Base-by-base conservation (phyloP, 2,797 vertebrate genomes). In the Hyperoplus lanceolatus region DNA sequence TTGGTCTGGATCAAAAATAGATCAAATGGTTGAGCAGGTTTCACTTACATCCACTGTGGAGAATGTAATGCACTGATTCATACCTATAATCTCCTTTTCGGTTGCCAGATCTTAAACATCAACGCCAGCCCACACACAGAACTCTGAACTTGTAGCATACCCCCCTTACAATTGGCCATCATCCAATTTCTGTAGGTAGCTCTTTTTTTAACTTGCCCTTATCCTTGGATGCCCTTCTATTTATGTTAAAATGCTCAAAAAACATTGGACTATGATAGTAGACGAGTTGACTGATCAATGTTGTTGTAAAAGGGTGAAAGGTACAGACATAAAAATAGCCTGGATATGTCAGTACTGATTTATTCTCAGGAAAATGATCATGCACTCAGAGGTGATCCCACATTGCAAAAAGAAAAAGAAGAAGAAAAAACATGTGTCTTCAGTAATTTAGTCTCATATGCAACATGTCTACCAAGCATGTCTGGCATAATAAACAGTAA, bases 1-100 rank as follows among this genome's bases (percentile, higher is more conserved):
- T 94, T 94, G 86, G 94, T 94, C 94, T 94, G 87, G 73, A 82
- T 79, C 70, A 79, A 86, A 90, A 92, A 88, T 82, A 92, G 81
- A 91, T 83, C 74, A 87, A 80, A 83, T 69, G 81, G 70, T 91
- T 75, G 64, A 65, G 73, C 43, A 66, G 80, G 73, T 68, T 75
- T 88, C 68, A 56, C 75, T 81, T 70, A 55, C 62, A 87, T 60
- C 5, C 3, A 72, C 45, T 36, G 38, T 43, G 54, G 57, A 75
- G 81, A 70, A 81, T 45, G 73, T 49, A 0, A 18, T 0, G 9
- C 36, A 5, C 66, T 85, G 85, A 89, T 89, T 87, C 70, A 87
- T 51, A 69, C 77, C 58, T 83, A 80, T 78, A 87, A 91, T 88
- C 75, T 51, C 41, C 12, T 76, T 80, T 78, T 77, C 51, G 50